Base-by-base conservation (phyloP, 2,888 invertebrate genomes). In the Hylaea fasciaria region DNA sequence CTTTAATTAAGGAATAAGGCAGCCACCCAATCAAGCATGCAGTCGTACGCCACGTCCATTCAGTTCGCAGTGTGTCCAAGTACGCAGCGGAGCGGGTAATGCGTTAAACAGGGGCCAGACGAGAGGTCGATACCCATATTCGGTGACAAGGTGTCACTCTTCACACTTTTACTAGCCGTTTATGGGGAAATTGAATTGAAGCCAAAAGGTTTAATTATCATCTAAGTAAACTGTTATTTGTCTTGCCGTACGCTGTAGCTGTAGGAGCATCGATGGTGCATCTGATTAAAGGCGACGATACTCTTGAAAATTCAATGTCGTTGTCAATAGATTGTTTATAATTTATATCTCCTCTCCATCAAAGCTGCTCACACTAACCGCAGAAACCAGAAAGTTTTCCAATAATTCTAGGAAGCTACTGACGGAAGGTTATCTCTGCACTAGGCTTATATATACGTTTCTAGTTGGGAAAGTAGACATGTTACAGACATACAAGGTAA, bases 61-160 rank as follows among this genome's bases (percentile, higher is more conserved):
- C 73, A 79, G 69, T 65, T 63, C 66, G 67, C 62, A 78, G 81
- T 85, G 87, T 89, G 81, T 78, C 90, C 68, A 86, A 87, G 70
- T 60, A 76, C 52, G 55, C 82, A 82, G 69, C 73, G 66, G 81
- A 86, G 71, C 89, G 84, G 64, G 66, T 86, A 89, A 89, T 84
- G 69, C 70, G 72, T 64, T 76, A 79, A 83, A 76, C 68, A 75
- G 77, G 71, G 77, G 73, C 69, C 74, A 76, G 65, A 66, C 72
- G 72, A 61, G 74, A 70, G 80, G 78, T 80, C 81, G 76, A 74
- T 65, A 60, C 67, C 73, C 65, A 70, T 72, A 64, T 64, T 60
- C 53, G 22, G 49, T 56, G 32, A 57, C 62, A 52, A 64, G 64
- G 57, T 37, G 62, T 39, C 52, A 56, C 46, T 52, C 39, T 62